These are phyloP conservation scores for Drosophila prosaltans DNA, from an alignment of 1,140 invertebrate species.

Conservation along the genomic window DNA sequence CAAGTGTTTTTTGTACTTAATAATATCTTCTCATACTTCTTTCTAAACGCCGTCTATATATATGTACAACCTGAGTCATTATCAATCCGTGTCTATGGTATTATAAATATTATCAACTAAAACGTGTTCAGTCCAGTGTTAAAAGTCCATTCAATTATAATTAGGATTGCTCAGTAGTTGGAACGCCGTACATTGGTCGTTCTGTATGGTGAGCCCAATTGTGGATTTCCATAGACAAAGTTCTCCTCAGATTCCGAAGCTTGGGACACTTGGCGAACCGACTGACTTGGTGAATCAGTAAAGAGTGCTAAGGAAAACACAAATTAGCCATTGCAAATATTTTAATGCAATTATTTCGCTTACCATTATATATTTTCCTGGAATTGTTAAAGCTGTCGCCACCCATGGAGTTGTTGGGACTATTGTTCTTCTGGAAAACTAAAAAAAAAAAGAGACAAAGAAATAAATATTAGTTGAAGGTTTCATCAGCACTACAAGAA, in stretches of 20 bases:
- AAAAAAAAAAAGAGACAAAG: not conserved
- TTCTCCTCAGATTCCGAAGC: conserved; percentile 27
- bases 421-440: not conserved
- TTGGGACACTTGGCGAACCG: not conserved
- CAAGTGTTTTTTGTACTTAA: not conserved
- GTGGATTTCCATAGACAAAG: conserved; percentile 46
- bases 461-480: not conserved
- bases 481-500: not conserved
- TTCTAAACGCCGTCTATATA: conserved; percentile 3
- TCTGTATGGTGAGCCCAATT: conserved; percentile 33
- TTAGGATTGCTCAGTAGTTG: conserved; percentile 17
- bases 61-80: conserved; percentile 14
- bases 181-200: conserved; percentile 18
- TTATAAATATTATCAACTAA: conserved; percentile 8
- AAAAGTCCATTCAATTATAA: not conserved
- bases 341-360: not conserved
- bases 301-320: not conserved
- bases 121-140: not conserved
- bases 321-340: conserved; percentile 18
- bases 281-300: conserved; percentile 14
- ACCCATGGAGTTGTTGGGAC: not conserved
- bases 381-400: conserved; percentile 1
- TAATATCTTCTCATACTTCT: not conserved
- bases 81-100: conserved; percentile 2
- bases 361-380: not conserved